Evolutionary conservation across 2,113 vertebrate genomes (phyloP).

Genomic region (Microcebus ravelobensis): DNA sequence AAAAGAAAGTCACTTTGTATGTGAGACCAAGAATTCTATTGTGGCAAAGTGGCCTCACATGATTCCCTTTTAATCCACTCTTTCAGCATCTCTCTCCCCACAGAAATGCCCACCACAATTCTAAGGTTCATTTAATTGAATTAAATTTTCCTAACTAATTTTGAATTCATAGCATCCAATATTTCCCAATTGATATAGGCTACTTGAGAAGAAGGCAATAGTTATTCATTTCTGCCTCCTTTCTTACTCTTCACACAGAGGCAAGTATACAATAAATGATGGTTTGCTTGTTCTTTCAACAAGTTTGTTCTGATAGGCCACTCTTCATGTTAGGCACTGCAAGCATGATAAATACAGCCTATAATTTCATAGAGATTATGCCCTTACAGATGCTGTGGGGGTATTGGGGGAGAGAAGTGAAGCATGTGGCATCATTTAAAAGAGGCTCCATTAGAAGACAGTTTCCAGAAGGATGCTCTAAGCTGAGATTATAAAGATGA

Average conservation of each 20-base stretch:
- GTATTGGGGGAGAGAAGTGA: rapidly evolving
- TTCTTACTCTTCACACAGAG: not conserved
- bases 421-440: not conserved
- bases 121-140: not conserved
- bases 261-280: not conserved
- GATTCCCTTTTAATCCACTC: not conserved
- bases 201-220: not conserved
- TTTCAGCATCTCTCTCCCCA: not conserved
- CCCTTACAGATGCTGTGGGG: rapidly evolving
- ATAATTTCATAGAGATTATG: not conserved
- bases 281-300: not conserved
- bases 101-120: not conserved
- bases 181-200: not conserved
- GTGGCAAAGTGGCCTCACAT: not conserved
- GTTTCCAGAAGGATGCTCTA: not conserved
- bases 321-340: not conserved
- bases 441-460: not conserved
- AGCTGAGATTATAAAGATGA: not conserved
- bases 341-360: not conserved
- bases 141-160: not conserved
- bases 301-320: not conserved
- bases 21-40: not conserved
- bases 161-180: not conserved
- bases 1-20: not conserved
- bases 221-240: not conserved